Evolutionary conservation across 2,888 invertebrate genomes (phyloP), one percentile per base, ranked within the genome.

Genomic region (Meandrusa payeni): DNA sequence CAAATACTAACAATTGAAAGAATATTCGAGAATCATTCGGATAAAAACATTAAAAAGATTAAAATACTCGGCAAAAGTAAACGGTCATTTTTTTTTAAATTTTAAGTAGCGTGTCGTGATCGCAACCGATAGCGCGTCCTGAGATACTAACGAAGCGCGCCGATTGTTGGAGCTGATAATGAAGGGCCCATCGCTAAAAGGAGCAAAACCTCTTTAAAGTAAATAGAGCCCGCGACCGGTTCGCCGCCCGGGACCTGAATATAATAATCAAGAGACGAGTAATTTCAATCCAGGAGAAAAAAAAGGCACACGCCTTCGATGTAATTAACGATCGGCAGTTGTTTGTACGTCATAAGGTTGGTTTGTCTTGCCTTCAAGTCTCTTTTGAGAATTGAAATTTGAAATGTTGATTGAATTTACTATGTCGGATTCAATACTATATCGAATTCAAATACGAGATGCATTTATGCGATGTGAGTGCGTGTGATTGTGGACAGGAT

Each of bases 141-240:
- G 70, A 74, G 75, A 78, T 78, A 73, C 78, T 80, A 80, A 82
- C 77, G 79, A 78, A 77, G 76, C 69, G 59, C 58, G 68, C 63
- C 64, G 53, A 87, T 85, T 79, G 82, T 82, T 83, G 77, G 64
- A 70, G 55, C 59, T 74, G 85, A 85, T 86, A 86, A 83, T 82
- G 72, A 76, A 63, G 65, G 59, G 51, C 51, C 42, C 55, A 79
- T 83, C 79, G 82, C 81, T 78, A 81, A 86, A 87, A 81, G 68
- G 74, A 83, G 75, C 78, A 87, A 86, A 82, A 80, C 70, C 75
- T 67, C 64, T 73, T 71, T 76, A 85, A 83, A 85, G 72, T 81
- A 86, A 87, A 87, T 81, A 85, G 83, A 86, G 76, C 64, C 63
- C 57, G 65, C 19, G 17, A 34, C 41, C 57, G 59, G 64, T 64